Evolutionary conservation across 2,888 invertebrate genomes (phyloP), one percentile per base, ranked within the genome.

Genomic region (Lagria hirta): DNA sequence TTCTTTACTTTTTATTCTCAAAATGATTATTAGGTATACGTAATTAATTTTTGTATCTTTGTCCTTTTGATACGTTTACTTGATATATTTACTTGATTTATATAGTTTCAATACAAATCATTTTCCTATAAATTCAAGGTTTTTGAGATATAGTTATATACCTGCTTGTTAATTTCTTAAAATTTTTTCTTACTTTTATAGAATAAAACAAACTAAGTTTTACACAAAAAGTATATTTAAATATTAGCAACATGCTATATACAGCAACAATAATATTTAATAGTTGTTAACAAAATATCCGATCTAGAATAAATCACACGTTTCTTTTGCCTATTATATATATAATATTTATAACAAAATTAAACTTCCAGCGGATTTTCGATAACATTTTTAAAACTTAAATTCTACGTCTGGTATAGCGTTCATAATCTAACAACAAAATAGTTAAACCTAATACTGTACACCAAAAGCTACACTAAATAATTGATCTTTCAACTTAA

Each of bases 221-320:
- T 43, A 43, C 24, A 43, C 35, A 44, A 44, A 43, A 42, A 24
- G 30, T 43, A 37, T 37, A 37, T 43, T 43, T 27, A 26, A 29
- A 27, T n/a, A n/a, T 43, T 28, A 35, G 16, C 21, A 43, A 36
- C 26, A 26, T 26, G 36, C 26, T 32, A 41, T 42, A 20, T 29
- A 43, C 30, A 35, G 29, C 30, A 26, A 15, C 8, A 33, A 22
- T 14, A 12, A 30, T 23, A 18, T 40, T 17, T 28, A 32, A 11
- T 28, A 20, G 4, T 21, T 32, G 32, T 13, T 23, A 43, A 30
- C 18, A 43, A 43, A 43, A 36, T 43, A 23, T 35, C 24, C 10
- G 21, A 29, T 41, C 38, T 41, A 44, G 18, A 37, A 37, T 29
- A 41, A 46, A 46, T 41, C 42, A 41, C 46, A 46, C 42, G 29